Base-by-base conservation (phyloP, 2,888 invertebrate species). In the Euplexia lucipara region DNA sequence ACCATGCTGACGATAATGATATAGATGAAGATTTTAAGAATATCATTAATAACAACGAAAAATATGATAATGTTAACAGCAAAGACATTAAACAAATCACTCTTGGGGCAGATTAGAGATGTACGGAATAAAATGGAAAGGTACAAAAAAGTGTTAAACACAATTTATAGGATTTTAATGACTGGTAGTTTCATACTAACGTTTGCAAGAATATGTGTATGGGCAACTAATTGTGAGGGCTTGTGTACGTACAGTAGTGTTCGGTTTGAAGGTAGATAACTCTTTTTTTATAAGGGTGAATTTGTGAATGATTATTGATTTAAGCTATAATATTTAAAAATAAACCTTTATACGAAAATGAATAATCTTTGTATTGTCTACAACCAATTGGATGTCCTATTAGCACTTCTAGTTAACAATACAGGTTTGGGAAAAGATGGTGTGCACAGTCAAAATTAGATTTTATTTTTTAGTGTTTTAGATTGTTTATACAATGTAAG, bases 181-280 rank as follows among this genome's bases (percentile, higher is more conserved):
- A 48, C 32, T 66, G 51, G 65, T 73, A 78, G 66, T 48, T 42
- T 41, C 0, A 20, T 35, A 75, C 75, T 76, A 79, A 76, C 79
- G 51, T 51, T 67, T 48, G 34, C 44, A 39, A 59, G 12, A 65
- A 18, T 26, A 26, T 73, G 47, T 60, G 12, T n/a, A n/a, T 41
- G 58, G 60, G 60, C 70, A 69, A 75, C 54, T 78, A 78, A 79
- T 75, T 53, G 18, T 37, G 45, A 56, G 37, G 61, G 81, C 75
- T 78, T 66, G 32, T 51, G 20, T 49, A 18, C 10, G 20, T 49
- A 18, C 10, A 20, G 30, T 62, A 52, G 59, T 57, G 35, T 32
- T 32, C 8, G 54, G 59, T 47, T 51, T 65, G 42, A 51, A 56
- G 5, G n/a, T 52, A 65, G 18, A 52, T 51, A 39, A 44, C 39